Conservation (phyloP, 2,797 vertebrate species). For the Sebastes melanostomus region DNA sequence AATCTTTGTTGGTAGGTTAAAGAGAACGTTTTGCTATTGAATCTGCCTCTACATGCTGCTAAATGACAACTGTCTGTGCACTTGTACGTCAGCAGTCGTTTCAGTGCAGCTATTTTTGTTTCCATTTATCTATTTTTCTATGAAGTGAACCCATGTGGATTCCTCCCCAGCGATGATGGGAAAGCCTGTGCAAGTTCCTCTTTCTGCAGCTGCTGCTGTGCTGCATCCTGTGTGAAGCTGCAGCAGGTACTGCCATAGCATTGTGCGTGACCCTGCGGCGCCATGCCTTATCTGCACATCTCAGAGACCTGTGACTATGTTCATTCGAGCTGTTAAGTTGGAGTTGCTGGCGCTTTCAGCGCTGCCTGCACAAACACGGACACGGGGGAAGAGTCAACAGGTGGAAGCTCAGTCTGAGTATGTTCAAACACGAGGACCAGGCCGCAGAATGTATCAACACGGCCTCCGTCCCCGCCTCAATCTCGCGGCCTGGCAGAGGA, state of each 20-base stretch:
- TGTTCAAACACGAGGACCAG: constrained; percentile 63
- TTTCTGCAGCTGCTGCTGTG: constrained; percentile 53
- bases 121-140: constrained; percentile 25
- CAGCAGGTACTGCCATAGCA: constrained; percentile 20
- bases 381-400: constrained; percentile 65
- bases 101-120: constrained; percentile 12
- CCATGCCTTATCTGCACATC: constrained; percentile 60
- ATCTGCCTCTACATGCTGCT: not conserved
- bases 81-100: not conserved
- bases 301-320: constrained; percentile 43
- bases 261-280: constrained; percentile 14
- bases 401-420: constrained; percentile 60
- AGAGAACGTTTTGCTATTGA: not conserved
- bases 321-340: constrained; percentile 31
- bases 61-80: not conserved
- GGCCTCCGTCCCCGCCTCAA: constrained; percentile 2
- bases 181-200: constrained; percentile 48
- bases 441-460: constrained; percentile 62
- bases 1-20: not conserved
- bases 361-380: constrained; percentile 63
- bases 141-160: constrained; percentile 49
- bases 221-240: constrained; percentile 54
- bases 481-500: constrained; percentile 35
- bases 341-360: constrained; percentile 41
- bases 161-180: constrained; percentile 36